Evolutionary conservation across 2,888 invertebrate species (phyloP).

Genomic region (Ephialtes manifestator): DNA sequence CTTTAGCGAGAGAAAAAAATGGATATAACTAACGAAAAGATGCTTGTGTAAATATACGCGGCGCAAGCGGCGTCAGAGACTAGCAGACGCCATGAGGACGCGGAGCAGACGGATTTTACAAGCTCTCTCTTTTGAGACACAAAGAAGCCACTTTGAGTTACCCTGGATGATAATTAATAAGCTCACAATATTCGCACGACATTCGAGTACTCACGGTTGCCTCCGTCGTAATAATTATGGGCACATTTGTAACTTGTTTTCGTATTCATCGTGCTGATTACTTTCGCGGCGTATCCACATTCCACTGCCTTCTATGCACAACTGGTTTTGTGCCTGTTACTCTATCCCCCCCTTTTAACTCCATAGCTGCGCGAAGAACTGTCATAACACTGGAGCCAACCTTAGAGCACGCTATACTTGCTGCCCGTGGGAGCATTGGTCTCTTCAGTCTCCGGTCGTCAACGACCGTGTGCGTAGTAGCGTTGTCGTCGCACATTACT

Average conservation of each 20-base stretch:
- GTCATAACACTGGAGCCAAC: slow-evolving; percentile 64
- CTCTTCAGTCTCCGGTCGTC: slow-evolving; percentile 34
- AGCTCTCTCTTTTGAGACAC: slow-evolving; percentile 48
- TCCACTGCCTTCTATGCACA: slow-evolving; percentile 80
- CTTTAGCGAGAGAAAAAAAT: neutral
- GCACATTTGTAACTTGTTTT: slow-evolving; percentile 78
- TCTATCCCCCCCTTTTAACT: neutral
- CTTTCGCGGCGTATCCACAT: slow-evolving; percentile 80
- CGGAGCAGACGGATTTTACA: slow-evolving; percentile 85
- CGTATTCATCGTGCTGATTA: slow-evolving; percentile 78
- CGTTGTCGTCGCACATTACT: neutral
- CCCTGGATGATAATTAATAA: neutral
- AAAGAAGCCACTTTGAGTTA: neutral
- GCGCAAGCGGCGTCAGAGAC: slow-evolving; percentile 78
- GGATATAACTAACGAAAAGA: neutral
- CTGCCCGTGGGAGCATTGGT: slow-evolving; percentile 44
- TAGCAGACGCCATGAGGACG: slow-evolving; percentile 86
- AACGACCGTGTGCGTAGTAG: neutral
- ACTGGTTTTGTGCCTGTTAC: slow-evolving; percentile 75
- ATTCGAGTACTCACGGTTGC: slow-evolving; percentile 70
- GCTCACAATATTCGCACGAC: neutral
- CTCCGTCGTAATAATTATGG: slow-evolving; percentile 78
- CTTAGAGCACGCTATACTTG: slow-evolving; percentile 35
- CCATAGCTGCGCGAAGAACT: slow-evolving; percentile 47
- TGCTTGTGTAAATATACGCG: slow-evolving; percentile 30